Conservation (phyloP, 2,888 invertebrate species). For the Neoaliturus tenellus region DNA sequence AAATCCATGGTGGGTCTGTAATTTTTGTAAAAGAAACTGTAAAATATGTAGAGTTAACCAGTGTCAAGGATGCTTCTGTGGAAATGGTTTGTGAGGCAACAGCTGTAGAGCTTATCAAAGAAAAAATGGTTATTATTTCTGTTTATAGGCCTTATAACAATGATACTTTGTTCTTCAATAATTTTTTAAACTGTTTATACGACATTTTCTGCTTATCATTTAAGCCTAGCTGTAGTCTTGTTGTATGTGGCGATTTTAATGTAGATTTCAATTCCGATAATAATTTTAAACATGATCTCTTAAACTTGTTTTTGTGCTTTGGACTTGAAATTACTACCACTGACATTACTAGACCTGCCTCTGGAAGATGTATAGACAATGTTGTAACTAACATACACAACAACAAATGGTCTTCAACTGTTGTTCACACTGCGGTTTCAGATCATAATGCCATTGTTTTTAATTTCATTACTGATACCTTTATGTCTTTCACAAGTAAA, state of each 20-base stretch:
- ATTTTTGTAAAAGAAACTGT: not conserved
- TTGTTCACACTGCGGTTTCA: no score
- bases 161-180: not conserved
- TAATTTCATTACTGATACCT: no score
- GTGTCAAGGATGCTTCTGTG: not conserved
- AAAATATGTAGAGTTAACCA: not conserved
- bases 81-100: not conserved
- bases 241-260: not conserved
- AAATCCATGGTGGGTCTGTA: not conserved
- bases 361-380: no score
- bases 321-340: not conserved
- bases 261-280: not conserved
- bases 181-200: not conserved
- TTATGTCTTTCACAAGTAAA: no score
- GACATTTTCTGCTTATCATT: not conserved
- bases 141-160: not conserved
- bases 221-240: not conserved
- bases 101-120: not conserved
- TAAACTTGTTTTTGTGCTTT: not conserved
- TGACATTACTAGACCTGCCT: no score
- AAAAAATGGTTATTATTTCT: not conserved
- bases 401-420: no score
- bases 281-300: not conserved
- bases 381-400: no score
- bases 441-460: no score